A percentile compares a stretch with the other conserved stretches of the same genome.
These are phyloP conservation scores for Liopterus haemorrhoidalis DNA, from an alignment of 2,888 invertebrate genomes.

Conservation along the genomic window DNA sequence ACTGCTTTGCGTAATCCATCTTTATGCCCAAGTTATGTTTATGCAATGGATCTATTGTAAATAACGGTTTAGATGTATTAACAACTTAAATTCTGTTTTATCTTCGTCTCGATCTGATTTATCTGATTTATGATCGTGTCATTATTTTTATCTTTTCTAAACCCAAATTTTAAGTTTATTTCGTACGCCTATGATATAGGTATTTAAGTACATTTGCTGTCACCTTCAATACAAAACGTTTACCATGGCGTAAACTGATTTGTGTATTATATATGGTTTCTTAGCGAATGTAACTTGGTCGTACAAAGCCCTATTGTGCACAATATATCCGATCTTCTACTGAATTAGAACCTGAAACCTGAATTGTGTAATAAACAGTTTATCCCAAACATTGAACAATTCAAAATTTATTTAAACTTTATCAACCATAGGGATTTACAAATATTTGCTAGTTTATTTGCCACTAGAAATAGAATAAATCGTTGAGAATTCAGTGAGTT, in stretches of 20 bases:
- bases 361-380: slow-evolving; percentile 10
- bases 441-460: no score
- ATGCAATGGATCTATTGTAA: neutral
- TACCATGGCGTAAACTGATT: slow-evolving; percentile 35
- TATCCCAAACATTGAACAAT: slow-evolving; percentile 11
- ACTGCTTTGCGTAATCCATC: neutral
- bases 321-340: slow-evolving; percentile 1
- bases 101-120: neutral
- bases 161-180: neutral
- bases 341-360: no score
- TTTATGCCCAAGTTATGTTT: no score
- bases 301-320: slow-evolving; percentile 14
- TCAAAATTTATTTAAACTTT: no score
- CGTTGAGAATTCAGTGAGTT: no score
- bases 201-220: slow-evolving; percentile 11
- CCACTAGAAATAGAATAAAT: no score
- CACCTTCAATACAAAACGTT: slow-evolving; percentile 13
- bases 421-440: no score
- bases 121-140: no score
- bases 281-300: slow-evolving; percentile 4
- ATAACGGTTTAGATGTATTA: neutral
- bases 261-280: slow-evolving; percentile 32
- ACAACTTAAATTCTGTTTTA: neutral
- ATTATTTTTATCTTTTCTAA: no score
- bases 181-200: neutral